Percentiles rank a stretch among this genome's conserved stretches.
Conservation (phyloP, 2,113 vertebrate species). For the Phoenicopterus ruber region DNA sequence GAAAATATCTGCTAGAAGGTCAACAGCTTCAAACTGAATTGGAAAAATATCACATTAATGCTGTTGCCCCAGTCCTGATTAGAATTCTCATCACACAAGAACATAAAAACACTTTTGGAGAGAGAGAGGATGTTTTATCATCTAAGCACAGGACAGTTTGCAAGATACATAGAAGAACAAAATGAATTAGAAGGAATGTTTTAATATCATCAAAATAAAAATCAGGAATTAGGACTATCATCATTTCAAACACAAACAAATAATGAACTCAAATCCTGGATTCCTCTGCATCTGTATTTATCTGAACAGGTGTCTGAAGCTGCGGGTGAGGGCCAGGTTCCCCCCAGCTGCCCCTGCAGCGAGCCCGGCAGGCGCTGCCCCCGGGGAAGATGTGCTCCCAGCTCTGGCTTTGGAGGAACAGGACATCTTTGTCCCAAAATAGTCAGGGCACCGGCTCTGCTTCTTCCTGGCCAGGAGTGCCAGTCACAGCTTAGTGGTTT, state of each 20-base stretch:
- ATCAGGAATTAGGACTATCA: neutral
- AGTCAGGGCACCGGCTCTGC: neutral
- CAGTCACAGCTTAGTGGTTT: neutral
- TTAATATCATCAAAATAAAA: neutral
- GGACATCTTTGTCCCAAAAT: neutral
- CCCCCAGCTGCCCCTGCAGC: neutral
- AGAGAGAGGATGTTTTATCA: neutral
- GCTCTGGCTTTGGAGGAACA: neutral
- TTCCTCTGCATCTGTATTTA: neutral
- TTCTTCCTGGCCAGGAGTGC: neutral
- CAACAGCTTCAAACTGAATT: neutral
- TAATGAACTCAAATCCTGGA: neutral
- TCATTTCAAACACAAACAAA: neutral
- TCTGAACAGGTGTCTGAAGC: neutral
- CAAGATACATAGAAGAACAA: neutral
- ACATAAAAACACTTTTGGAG: neutral
- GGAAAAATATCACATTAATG: neutral
- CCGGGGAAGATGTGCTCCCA: neutral
- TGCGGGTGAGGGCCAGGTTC: neutral
- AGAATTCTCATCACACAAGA: neutral
- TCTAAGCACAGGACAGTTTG: neutral
- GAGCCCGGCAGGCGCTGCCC: neutral
- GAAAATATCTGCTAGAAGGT: neutral
- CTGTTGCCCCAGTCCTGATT: neutral
- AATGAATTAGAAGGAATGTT: neutral